Percentiles rank a stretch among this genome's conserved stretches.
Conservation (phyloP, 2,888 invertebrate species). For the Ophion ellenae region DNA sequence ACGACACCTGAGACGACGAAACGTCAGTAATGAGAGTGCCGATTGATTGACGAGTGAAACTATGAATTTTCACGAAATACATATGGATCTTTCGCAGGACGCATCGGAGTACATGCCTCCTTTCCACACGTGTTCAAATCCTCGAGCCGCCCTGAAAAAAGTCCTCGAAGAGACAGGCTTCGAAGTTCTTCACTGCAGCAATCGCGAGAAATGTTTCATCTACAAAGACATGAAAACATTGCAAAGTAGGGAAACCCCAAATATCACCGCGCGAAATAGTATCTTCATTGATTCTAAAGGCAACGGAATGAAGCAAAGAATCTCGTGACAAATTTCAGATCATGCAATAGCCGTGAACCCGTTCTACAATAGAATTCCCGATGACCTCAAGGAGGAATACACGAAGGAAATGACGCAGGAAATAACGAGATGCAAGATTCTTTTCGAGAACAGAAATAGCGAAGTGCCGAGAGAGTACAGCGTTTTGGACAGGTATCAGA, state of each 20-base stretch:
- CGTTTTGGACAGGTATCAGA: slow-evolving; percentile 79
- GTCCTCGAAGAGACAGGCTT: slow-evolving; percentile 87
- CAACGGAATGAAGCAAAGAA: neutral
- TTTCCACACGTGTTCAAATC: slow-evolving; percentile 87
- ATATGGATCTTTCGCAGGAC: slow-evolving; percentile 83
- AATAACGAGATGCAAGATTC: slow-evolving; percentile 84
- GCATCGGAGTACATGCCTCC: slow-evolving; percentile 88
- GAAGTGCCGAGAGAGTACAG: slow-evolving; percentile 83
- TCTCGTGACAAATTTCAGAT: slow-evolving; percentile 83
- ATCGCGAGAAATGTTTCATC: slow-evolving; percentile 86
- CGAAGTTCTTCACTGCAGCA: slow-evolving; percentile 86
- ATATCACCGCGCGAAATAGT: neutral
- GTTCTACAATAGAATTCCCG: slow-evolving; percentile 87
- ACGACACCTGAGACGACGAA: too few relatives aligned
- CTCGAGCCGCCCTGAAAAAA: slow-evolving; percentile 85
- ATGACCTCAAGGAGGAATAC: slow-evolving; percentile 86
- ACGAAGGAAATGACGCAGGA: slow-evolving; percentile 87
- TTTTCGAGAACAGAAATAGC: slow-evolving; percentile 82
- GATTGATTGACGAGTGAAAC: too few relatives aligned
- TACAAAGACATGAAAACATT: slow-evolving; percentile 86
- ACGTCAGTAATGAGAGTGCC: neutral
- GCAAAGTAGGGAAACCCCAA: slow-evolving; percentile 85
- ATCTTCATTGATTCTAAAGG: neutral
- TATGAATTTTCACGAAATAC: neutral
- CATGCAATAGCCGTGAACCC: slow-evolving; percentile 90